A percentile compares a stretch with the other conserved stretches of the same genome.
Conservation (phyloP, 2,113 vertebrate genomes). For the Elachura formosa region DNA sequence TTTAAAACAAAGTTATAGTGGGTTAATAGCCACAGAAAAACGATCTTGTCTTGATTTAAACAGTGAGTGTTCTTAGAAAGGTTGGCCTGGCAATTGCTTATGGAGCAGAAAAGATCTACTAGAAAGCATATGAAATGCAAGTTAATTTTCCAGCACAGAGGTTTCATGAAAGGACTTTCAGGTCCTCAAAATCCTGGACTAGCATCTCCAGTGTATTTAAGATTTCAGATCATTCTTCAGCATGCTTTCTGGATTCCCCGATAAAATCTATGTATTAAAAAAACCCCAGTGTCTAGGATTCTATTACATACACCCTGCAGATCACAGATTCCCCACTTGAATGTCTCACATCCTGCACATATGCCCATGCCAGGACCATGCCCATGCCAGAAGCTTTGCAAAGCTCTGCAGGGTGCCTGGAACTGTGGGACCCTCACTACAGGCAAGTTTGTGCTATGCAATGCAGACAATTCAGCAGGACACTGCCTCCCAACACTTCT, state of each 20-base stretch:
- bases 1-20: background rate
- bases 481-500: background rate
- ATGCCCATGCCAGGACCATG: fast-evolving
- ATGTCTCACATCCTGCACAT: background rate
- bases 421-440: background rate
- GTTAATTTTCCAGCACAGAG: background rate
- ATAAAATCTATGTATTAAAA: background rate
- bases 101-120: background rate
- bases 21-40: background rate
- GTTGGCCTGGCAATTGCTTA: background rate
- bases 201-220: background rate
- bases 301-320: background rate
- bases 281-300: background rate
- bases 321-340: background rate
- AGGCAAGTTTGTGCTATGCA: fast-evolving
- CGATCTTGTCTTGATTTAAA: background rate
- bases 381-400: background rate
- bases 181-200: background rate
- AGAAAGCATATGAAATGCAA: background rate
- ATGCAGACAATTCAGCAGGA: background rate
- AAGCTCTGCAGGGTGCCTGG: background rate
- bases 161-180: background rate
- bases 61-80: background rate
- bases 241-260: background rate
- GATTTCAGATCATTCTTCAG: background rate